Base-by-base conservation (phyloP, 2,113 vertebrate species). In the Podarcis raffonei region DNA sequence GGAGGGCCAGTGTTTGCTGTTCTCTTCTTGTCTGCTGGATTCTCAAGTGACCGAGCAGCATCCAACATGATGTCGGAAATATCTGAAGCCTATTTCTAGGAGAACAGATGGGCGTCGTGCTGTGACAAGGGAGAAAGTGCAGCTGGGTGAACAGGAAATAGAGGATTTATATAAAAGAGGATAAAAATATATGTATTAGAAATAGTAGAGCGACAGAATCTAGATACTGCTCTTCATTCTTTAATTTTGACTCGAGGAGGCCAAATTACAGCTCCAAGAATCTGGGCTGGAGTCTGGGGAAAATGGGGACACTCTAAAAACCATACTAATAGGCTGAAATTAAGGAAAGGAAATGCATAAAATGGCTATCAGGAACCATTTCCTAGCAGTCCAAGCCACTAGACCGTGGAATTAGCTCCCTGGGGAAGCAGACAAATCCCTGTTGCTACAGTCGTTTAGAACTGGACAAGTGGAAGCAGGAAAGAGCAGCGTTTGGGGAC, bases 381-480 rank as follows among this genome's bases (percentile, higher is more conserved):
- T 94, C 85, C 81, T 88, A 75, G 89, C 71, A 39, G 84, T 22
- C 16, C 22, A 20, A 77, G 84, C 32, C 77, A 57, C 42, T 8
- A 1, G 16, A 68, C 83, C 35, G 42, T 68, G 8, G 81, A 78
- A 25, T 0, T 65, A 86, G 69, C 66, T 92, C 81, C 81, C 78
- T 16, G 12, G 85, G 74, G 78, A 91, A 92, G 86, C 90, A 1
- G 3, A 12, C 74, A 48, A 75, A 89, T 35, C 32, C 53, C 32
- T 7, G 65, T 81, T 84, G 86, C 42, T 91, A 57, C 75, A 90
- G 42, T 88, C 85, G 69, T 90, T 94, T 92, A 83, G 79, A 80
- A 79, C 25, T 84, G 83, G 72, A 62, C 76, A 83, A n/a, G 62
- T 77, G 62, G 30, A 79, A 71, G 59, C 65, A 92, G 59, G 65